Conservation (phyloP, 53 echinoderm and acorn worm genomes). For the Luidia sarsii region DNA sequence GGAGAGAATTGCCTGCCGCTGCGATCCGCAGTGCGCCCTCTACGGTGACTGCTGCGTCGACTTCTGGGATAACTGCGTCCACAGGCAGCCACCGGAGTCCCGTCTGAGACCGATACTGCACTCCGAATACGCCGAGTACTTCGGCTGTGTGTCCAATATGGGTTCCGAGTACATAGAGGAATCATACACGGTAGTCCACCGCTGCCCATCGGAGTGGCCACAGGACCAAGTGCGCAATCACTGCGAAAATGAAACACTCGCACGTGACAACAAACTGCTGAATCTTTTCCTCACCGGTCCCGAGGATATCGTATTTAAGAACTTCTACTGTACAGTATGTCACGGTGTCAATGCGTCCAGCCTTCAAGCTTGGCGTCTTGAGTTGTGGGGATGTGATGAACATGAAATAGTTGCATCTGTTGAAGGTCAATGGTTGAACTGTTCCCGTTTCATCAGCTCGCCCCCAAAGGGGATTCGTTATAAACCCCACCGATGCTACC, state of each 20-base stretch:
- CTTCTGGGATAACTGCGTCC: conserved; percentile 7
- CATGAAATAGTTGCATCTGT: background rate
- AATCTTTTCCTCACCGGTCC: conserved; percentile 3
- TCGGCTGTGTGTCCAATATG: background rate
- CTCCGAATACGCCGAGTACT: background rate
- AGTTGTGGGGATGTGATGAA: background rate
- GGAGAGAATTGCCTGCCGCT: conserved; percentile 4
- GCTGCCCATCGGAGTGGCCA: background rate
- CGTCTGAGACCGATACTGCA: background rate
- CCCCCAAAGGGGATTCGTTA: background rate
- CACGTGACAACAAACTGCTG: background rate
- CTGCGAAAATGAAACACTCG: background rate
- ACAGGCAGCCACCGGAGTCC: background rate
- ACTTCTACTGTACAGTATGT: conserved; percentile 41
- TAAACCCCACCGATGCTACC: conserved; percentile 4
- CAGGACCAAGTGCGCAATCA: background rate
- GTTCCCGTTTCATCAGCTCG: background rate
- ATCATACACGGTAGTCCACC: background rate
- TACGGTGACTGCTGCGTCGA: conserved; percentile 26
- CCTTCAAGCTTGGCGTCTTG: background rate
- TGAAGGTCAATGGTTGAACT: background rate
- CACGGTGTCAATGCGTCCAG: conserved; percentile 12
- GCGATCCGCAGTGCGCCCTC: background rate
- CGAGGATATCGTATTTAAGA: conserved; percentile 31
- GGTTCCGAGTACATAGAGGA: background rate